These are phyloP conservation scores for Phenganax subtilis DNA, from an alignment of 92 coral and sea anemone species.

Conservation along the genomic window DNA sequence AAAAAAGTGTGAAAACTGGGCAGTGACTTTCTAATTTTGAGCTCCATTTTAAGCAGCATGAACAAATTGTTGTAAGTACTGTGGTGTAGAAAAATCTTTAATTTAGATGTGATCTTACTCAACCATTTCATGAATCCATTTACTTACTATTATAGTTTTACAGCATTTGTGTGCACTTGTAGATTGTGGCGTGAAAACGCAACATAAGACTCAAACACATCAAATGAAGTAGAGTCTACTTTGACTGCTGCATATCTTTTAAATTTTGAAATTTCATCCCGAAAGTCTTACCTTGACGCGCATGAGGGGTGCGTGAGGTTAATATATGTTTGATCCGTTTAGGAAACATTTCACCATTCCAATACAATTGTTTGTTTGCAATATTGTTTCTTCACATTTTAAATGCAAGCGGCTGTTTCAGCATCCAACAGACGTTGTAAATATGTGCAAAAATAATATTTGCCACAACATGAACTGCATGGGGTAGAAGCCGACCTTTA, in stretches of 20 bases:
- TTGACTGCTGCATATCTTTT: not conserved
- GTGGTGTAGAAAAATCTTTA: no score
- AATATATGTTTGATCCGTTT: slow-evolving; percentile 6
- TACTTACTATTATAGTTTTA: no score
- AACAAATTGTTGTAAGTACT: no score
- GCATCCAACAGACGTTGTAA: slow-evolving; percentile 1
- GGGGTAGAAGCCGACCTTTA: slow-evolving; percentile 11
- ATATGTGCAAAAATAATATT: slow-evolving; percentile 16
- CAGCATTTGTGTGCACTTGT: no score
- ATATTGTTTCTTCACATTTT: not conserved
- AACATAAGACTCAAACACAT: no score
- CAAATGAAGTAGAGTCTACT: not conserved
- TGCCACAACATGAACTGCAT: slow-evolving; percentile 9
- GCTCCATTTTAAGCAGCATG: no score
- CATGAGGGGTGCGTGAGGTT: not conserved
- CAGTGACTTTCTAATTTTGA: no score
- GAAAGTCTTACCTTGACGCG: slow-evolving; percentile 3
- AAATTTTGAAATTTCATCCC: no score
- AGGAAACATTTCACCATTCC: slow-evolving; percentile 15
- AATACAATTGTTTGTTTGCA: not conserved
- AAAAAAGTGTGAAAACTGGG: no score
- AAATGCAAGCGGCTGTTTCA: slow-evolving; percentile 2
- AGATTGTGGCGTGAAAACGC: no score
- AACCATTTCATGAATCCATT: no score
- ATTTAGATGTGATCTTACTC: no score